Evolutionary conservation across 2,797 vertebrate species (phyloP).

Genomic region (Xyrichtys novacula): DNA sequence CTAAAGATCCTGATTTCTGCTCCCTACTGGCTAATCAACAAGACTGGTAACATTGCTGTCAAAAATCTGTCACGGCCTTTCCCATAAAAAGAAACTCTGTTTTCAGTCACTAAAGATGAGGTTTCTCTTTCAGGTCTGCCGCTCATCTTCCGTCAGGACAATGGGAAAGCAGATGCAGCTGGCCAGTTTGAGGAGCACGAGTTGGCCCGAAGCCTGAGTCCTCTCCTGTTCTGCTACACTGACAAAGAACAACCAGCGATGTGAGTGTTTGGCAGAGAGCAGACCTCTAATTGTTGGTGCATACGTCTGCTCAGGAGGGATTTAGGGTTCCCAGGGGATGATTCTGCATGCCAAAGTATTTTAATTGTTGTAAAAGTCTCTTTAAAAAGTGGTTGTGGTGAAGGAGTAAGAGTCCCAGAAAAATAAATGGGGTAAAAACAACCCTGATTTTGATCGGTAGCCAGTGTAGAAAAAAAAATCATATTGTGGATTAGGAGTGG

Average conservation of each 20-base stretch:
- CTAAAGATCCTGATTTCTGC: slow-evolving; percentile 95
- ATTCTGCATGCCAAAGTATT: too few relatives aligned
- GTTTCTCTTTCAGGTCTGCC: slow-evolving; percentile 88
- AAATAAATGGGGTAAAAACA: too few relatives aligned
- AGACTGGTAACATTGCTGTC: slow-evolving; percentile 86
- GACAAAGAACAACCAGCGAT: slow-evolving; percentile 97
- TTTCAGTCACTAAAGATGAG: neutral
- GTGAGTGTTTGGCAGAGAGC: slow-evolving; percentile 80
- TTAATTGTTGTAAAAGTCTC: too few relatives aligned
- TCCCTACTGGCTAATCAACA: slow-evolving; percentile 97
- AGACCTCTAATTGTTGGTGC: neutral
- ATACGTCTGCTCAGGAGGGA: too few relatives aligned
- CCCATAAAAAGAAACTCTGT: neutral
- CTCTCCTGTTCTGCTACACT: slow-evolving; percentile 95
- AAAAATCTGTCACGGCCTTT: neutral
- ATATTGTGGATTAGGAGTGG: too few relatives aligned
- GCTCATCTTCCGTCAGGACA: slow-evolving; percentile 98
- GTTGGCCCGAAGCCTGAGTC: slow-evolving; percentile 95
- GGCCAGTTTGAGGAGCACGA: slow-evolving; percentile 99
- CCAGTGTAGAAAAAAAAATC: too few relatives aligned
- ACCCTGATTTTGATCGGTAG: too few relatives aligned
- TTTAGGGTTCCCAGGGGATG: too few relatives aligned
- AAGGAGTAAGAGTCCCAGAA: too few relatives aligned
- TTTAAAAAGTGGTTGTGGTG: too few relatives aligned
- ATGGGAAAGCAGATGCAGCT: slow-evolving; percentile 91